phyloP scores from a whole-genome alignment of 1,140 invertebrate genomes.

The Heliconius congener region DNA sequence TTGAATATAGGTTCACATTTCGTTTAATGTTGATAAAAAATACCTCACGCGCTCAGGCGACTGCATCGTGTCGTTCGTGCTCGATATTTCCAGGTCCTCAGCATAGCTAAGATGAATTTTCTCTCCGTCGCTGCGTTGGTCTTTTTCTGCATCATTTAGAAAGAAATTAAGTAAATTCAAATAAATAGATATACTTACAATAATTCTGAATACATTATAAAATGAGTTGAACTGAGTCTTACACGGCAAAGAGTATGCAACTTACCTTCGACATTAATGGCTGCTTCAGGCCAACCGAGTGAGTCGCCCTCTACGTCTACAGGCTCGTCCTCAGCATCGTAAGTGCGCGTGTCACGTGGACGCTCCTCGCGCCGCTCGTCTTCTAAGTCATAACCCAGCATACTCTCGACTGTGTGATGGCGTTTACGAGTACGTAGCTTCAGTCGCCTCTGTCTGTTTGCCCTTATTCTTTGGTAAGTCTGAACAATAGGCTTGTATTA shows the following conservation, averaged over 20 bases:
- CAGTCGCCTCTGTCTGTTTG: constrained; percentile 85
- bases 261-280: constrained; percentile 69
- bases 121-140: constrained; percentile 63
- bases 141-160: constrained; percentile 59
- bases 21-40: constrained; percentile 49
- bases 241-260: neutral
- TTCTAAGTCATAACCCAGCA: constrained; percentile 43
- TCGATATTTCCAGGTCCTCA: constrained; percentile 79
- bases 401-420: constrained; percentile 83
- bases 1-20: neutral
- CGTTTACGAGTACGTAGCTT: constrained; percentile 84
- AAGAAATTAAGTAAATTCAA: neutral
- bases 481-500: constrained; percentile 29
- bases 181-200: too few relatives aligned
- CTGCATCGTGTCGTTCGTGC: constrained; percentile 79
- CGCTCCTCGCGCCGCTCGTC: constrained; percentile 69
- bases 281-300: constrained; percentile 76
- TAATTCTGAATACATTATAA: too few relatives aligned
- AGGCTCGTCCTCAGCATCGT: constrained; percentile 83
- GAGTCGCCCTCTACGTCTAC: constrained; percentile 85
- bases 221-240: too few relatives aligned
- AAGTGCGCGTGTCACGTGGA: constrained; percentile 54
- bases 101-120: constrained; percentile 74
- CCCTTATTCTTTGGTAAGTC: constrained; percentile 87
- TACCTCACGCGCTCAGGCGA: constrained; percentile 79